A percentile compares a stretch with the other conserved stretches of the same genome.
These are phyloP conservation scores for Xanthorhoe designata DNA, from an alignment of 2,888 invertebrate species.

Conservation along the genomic window DNA sequence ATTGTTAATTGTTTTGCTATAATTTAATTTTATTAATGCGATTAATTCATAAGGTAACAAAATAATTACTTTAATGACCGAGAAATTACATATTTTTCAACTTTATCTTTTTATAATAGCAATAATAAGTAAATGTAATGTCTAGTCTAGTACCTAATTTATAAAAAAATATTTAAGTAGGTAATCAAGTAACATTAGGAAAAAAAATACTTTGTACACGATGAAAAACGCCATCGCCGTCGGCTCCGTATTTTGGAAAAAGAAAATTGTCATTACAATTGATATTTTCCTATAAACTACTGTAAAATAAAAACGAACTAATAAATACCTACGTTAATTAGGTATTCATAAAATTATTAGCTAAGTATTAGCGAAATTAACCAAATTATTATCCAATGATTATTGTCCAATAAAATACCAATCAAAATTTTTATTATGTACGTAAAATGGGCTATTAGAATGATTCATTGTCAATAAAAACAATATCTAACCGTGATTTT, in stretches of 20 bases:
- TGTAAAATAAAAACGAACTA: conserved; percentile 3
- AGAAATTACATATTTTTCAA: too few relatives aligned
- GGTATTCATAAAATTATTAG: conserved; percentile 34
- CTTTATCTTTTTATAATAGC: too few relatives aligned
- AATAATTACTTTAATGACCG: conserved; percentile 8
- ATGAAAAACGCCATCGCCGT: not conserved
- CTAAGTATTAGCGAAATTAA: conserved; percentile 37
- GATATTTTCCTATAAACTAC: not conserved
- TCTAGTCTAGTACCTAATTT: not conserved
- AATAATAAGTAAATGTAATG: not conserved
- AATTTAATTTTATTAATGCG: not conserved
- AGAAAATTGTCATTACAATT: conserved; percentile 2
- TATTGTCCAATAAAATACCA: conserved; percentile 43
- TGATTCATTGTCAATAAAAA: conserved; percentile 59
- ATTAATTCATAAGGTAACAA: conserved; percentile 1
- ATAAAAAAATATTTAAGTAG: too few relatives aligned
- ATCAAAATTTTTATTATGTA: conserved; percentile 44
- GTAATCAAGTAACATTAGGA: not conserved
- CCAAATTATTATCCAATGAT: conserved; percentile 32
- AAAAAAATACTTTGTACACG: not conserved
- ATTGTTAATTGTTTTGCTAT: not conserved
- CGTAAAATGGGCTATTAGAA: conserved; percentile 47
- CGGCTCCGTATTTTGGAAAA: not conserved
- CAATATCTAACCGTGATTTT: conserved; percentile 57
- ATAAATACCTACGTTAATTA: not conserved